phyloP scores from a whole-genome alignment of 2,113 vertebrate genomes.

The Geothlypis trichas region DNA sequence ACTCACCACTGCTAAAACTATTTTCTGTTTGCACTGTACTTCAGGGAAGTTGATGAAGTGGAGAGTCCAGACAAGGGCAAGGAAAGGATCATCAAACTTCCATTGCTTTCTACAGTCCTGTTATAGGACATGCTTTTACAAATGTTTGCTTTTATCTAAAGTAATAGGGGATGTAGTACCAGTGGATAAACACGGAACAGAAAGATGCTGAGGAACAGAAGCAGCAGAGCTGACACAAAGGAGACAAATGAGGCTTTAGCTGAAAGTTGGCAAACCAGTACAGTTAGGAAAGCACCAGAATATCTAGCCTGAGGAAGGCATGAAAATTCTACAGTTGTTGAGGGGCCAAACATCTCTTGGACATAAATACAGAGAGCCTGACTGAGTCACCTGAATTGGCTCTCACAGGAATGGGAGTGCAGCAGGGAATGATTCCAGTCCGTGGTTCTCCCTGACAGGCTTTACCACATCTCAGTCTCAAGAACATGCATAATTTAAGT shows the following conservation, averaged over 20 bases:
- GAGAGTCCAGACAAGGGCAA: not conserved
- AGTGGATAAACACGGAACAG: not conserved
- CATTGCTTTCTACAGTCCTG: not conserved
- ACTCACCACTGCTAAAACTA: not conserved
- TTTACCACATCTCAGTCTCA: not conserved
- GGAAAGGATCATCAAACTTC: not conserved
- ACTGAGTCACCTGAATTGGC: not conserved
- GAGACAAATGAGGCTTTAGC: not conserved
- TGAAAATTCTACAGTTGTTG: not conserved
- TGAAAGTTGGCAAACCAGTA: not conserved
- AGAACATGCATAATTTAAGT: not conserved
- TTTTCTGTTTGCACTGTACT: not conserved
- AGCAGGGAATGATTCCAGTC: not conserved
- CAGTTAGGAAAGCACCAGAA: not conserved
- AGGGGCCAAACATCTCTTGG: not conserved
- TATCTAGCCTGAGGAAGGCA: not conserved
- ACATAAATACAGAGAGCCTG: not conserved
- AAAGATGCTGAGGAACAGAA: not conserved
- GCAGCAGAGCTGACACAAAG: not conserved
- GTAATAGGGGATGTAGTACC: not conserved
- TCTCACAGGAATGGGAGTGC: not conserved
- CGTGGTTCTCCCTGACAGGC: not conserved
- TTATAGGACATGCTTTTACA: not conserved
- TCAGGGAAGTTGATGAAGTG: not conserved
- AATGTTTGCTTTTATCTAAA: not conserved